Evolutionary conservation across 2,797 vertebrate species (phyloP), one percentile per base, ranked within the genome.

Genomic region (Tenualosa ilisha): DNA sequence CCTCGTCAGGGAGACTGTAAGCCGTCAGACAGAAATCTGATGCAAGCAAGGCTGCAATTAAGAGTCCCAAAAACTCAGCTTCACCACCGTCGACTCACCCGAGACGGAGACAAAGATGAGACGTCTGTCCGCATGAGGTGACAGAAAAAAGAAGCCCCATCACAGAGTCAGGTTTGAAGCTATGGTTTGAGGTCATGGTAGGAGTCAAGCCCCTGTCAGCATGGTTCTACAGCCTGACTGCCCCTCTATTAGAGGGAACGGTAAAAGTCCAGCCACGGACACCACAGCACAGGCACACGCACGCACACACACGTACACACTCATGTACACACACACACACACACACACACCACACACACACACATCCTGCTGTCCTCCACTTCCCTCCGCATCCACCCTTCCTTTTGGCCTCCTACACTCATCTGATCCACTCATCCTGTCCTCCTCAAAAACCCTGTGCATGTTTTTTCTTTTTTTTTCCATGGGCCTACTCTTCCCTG

Each of bases 291-390:
- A 72, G 11, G 8, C 63, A 26, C 61, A 65, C 61, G 11, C 61
- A 65, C 61, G 12, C 7, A 15, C 63, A 68, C 24, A 37, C 63
- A 31, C 63, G n/a, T 22, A n/a, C 20, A 65, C 61, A 65, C 61
- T 26, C 22, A 65, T n/a, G 26, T n/a, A 65, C 20, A 65, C 61
- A 65, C 61, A 65, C 61, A 65, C 61, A 65, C 22, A 65, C 61
- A 65, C 61, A 65, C 65, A 68, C 65, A 68, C 65, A 72, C 31
- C 22, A 65, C 61, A 65, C 61, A 65, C 65, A 68, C 65, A 68
- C 65, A 72, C 31, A 37, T 26, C 61, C 61, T 65, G 61, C 61
- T 26, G 7, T 24, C 22, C n/a, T 63, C 61, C 56, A n/a, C 22
- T 63, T 63, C 7, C 61, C 61, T 26, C 24, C 13, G 15, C 31